A percentile compares a stretch with the other conserved stretches of the same genome.
Conservation (phyloP, 2,113 vertebrate genomes). For the Laterallus jamaicensis region DNA sequence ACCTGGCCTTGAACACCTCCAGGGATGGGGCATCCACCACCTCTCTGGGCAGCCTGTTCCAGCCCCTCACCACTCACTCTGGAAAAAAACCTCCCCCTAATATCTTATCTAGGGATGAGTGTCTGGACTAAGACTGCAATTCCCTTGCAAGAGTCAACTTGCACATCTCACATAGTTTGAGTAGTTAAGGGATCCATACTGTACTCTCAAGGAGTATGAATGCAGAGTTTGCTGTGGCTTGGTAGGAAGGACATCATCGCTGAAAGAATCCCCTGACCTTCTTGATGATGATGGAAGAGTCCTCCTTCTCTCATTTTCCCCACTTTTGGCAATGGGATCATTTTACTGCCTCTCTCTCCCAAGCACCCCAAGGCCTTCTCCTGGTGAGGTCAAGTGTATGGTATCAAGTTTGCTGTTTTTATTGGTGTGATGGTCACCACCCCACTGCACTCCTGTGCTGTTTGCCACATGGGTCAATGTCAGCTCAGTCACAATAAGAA, state of each 20-base stretch:
- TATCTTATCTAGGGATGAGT: neutral
- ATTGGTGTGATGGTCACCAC: neutral
- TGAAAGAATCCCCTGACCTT: neutral
- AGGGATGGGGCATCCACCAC: too few relatives aligned
- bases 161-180: neutral
- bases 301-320: neutral
- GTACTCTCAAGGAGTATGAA: neutral
- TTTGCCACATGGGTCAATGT: neutral
- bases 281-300: neutral
- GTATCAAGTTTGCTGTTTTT: neutral
- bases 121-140: neutral
- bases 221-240: neutral
- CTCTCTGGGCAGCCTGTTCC: too few relatives aligned
- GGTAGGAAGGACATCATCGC: too few relatives aligned
- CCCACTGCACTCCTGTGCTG: neutral
- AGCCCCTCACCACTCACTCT: too few relatives aligned
- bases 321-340: neutral
- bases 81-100: too few relatives aligned
- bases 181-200: neutral
- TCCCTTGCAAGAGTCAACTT: neutral
- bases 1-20: too few relatives aligned
- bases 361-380: neutral
- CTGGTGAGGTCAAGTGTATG: neutral
- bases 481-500: neutral
- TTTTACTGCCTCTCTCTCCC: neutral